A percentile compares a stretch with the other conserved stretches of the same genome.
Evolutionary conservation across 2,113 vertebrate species (phyloP).

Genomic region (Salvelinus namaycush): DNA sequence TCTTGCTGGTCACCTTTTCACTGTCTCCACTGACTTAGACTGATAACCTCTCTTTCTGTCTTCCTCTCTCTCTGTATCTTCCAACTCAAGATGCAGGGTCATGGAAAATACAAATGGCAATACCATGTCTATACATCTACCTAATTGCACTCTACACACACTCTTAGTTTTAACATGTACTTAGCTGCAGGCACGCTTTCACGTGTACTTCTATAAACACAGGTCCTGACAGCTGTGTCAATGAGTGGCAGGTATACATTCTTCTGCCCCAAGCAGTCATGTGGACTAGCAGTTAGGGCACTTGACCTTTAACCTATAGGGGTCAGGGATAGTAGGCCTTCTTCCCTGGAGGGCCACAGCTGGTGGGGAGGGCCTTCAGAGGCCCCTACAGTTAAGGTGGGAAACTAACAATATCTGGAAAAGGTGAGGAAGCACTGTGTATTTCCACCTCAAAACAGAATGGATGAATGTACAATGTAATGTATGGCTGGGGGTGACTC

Average conservation of each 20-base stretch:
- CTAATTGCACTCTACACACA: background rate
- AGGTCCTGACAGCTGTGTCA: slow-evolving; percentile 47
- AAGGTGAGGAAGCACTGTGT: background rate
- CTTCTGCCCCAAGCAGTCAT: slow-evolving; percentile 46
- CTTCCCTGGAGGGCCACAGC: slow-evolving; percentile 55
- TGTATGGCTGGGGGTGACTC: background rate
- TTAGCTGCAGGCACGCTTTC: too few relatives aligned
- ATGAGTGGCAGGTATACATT: slow-evolving; percentile 43
- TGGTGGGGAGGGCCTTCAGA: slow-evolving; percentile 32
- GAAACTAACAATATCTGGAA: background rate
- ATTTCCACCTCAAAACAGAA: slow-evolving; percentile 1
- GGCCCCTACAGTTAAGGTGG: slow-evolving; percentile 34
- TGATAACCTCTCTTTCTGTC: background rate
- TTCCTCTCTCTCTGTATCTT: background rate
- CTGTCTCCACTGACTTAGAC: background rate
- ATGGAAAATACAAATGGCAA: slow-evolving; percentile 30
- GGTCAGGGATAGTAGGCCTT: slow-evolving; percentile 42
- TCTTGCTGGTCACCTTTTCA: too few relatives aligned
- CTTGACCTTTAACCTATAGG: slow-evolving; percentile 53
- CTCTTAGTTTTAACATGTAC: too few relatives aligned
- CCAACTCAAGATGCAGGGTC: slow-evolving; percentile 27
- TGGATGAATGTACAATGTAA: background rate
- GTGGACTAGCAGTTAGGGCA: slow-evolving; percentile 35
- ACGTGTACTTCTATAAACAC: slow-evolving; percentile 7
- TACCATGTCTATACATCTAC: slow-evolving; percentile 2